These are phyloP conservation scores for Diloba caeruleocephala DNA, from an alignment of 2,888 invertebrate genomes.

Conservation along the genomic window DNA sequence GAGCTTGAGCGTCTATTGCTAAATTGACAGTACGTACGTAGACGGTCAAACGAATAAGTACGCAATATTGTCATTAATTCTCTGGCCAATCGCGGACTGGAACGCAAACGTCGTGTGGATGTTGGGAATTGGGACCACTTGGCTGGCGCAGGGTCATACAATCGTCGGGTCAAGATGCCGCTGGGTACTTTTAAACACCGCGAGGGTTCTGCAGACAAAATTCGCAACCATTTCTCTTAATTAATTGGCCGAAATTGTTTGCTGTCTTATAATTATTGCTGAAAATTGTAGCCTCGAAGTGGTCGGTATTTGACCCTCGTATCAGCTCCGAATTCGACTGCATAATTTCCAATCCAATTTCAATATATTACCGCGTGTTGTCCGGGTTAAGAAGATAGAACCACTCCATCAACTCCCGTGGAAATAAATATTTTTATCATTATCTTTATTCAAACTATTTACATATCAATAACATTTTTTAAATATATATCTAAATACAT, in stretches of 20 bases:
- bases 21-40: constrained; percentile 76
- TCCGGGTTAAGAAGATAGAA: too few species aligned
- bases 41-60: constrained; percentile 83
- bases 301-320: too few species aligned
- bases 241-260: not conserved
- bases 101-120: constrained; percentile 64
- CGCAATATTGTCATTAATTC: constrained; percentile 82
- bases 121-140: constrained; percentile 84
- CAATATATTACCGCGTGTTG: too few species aligned
- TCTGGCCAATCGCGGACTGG: constrained; percentile 76
- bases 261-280: too few species aligned
- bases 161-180: constrained; percentile 69
- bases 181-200: constrained; percentile 57
- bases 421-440: too few species aligned
- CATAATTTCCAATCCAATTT: too few species aligned
- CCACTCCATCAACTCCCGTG: too few species aligned
- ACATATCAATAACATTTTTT: too few species aligned
- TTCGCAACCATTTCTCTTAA: constrained; percentile 7
- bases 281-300: too few species aligned
- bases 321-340: too few species aligned
- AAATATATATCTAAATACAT: too few species aligned
- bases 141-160: constrained; percentile 79
- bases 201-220: constrained; percentile 40
- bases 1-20: constrained; percentile 69
- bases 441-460: too few species aligned